Conservation (phyloP, 92 coral and sea anemone genomes). For the Ricordea florida region DNA sequence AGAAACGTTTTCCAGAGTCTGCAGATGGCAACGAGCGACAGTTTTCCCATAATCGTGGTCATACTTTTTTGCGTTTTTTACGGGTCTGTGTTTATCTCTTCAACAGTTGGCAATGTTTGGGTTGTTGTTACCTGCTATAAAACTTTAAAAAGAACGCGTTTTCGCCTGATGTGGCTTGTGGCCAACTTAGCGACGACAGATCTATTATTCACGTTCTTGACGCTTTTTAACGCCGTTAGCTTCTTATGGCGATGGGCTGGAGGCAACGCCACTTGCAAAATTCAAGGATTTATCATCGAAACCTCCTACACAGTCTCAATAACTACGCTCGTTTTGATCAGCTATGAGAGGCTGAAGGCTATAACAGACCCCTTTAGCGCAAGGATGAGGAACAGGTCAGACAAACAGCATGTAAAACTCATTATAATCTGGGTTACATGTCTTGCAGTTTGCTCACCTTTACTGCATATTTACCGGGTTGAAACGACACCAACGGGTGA, state of each 20-base stretch:
- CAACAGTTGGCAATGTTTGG: conserved; percentile 28
- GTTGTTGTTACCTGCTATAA: conserved; percentile 16
- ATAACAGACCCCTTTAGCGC: conserved; percentile 24
- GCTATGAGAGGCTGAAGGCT: conserved; percentile 18
- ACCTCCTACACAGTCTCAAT: conserved; percentile 42
- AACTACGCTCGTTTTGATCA: conserved; percentile 27
- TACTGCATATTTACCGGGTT: conserved; percentile 19
- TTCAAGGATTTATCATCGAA: conserved; percentile 45
- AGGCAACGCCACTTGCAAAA: conserved; percentile 27
- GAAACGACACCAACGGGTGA: neutral
- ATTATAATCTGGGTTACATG: conserved; percentile 10
- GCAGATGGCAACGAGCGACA: neutral
- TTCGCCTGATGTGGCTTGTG: conserved; percentile 18
- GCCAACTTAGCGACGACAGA: conserved; percentile 47
- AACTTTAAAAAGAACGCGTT: neutral
- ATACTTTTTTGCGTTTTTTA: neutral
- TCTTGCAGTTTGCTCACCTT: conserved; percentile 30
- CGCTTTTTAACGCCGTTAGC: conserved; percentile 1
- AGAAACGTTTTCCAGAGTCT: conserved; percentile 8
- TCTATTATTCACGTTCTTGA: conserved; percentile 30
- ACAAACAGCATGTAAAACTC: neutral
- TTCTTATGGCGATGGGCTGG: conserved; percentile 34
- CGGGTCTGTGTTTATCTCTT: conserved; percentile 8
- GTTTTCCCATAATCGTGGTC: neutral
- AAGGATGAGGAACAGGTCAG: neutral